These are phyloP conservation scores for Myanophis thanlyinensis DNA, from an alignment of 2,113 vertebrate species.

Conservation along the genomic window DNA sequence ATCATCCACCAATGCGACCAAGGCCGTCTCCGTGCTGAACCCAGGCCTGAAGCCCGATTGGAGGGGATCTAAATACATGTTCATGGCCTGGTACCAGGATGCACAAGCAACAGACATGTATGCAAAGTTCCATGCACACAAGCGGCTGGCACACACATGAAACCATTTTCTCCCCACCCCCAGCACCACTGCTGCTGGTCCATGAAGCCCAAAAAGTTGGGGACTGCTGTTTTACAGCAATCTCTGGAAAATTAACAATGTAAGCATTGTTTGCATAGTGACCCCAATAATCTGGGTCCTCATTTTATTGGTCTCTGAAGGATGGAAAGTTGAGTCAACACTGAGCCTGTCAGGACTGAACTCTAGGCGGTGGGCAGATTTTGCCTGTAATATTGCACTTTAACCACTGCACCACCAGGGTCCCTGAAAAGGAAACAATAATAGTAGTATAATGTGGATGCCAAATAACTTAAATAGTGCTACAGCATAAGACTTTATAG, in stretches of 20 bases:
- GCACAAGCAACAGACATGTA: background rate
- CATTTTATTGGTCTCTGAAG: background rate
- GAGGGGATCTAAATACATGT: no score
- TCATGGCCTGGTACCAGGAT: background rate
- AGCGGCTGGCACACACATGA: background rate
- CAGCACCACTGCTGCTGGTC: background rate
- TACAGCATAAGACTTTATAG: background rate
- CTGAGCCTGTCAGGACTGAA: background rate
- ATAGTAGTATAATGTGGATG: background rate
- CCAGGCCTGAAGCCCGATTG: no score
- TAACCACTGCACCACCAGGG: background rate
- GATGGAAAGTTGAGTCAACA: background rate
- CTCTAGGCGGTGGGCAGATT: background rate
- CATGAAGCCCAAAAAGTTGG: background rate
- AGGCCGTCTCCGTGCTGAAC: no score
- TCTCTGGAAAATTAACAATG: background rate
- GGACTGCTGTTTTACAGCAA: background rate
- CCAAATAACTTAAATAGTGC: background rate
- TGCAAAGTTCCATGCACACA: accelerated
- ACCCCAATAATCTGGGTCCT: background rate
- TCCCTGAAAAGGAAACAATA: background rate
- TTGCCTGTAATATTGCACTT: background rate
- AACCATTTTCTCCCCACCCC: background rate
- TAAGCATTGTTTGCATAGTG: background rate
- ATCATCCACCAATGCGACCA: no score